Evolutionary conservation across 2,888 invertebrate species (phyloP).

Genomic region (Rutpela maculata): DNA sequence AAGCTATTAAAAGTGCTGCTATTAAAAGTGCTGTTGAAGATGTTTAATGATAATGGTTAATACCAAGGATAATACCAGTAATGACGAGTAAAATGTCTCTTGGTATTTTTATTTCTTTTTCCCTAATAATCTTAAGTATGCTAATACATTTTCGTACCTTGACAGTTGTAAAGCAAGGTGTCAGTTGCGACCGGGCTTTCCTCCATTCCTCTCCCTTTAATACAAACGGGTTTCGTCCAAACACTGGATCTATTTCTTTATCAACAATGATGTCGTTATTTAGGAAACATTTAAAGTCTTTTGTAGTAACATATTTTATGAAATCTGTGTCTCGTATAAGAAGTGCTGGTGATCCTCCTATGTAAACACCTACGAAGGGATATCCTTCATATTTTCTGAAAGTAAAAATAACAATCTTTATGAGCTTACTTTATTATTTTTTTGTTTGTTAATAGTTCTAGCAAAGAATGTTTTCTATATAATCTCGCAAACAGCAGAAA

Average conservation of each 20-base stretch:
- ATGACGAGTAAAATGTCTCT: too few relatives aligned
- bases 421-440: too few relatives aligned
- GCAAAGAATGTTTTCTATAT: too few relatives aligned
- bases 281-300: slow-evolving; percentile 69
- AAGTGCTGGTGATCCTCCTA: slow-evolving; percentile 64
- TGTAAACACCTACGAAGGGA: slow-evolving; percentile 69
- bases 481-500: too few relatives aligned
- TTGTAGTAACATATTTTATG: slow-evolving; percentile 66
- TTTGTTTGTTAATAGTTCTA: too few relatives aligned
- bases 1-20: too few relatives aligned
- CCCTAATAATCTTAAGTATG: neutral
- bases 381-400: slow-evolving; percentile 65
- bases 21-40: too few relatives aligned
- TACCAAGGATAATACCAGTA: too few relatives aligned
- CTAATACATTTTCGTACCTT: slow-evolving; percentile 67
- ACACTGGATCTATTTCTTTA: slow-evolving; percentile 73
- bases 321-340: slow-evolving; percentile 69
- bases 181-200: slow-evolving; percentile 73
- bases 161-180: slow-evolving; percentile 74
- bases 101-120: too few relatives aligned
- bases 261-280: slow-evolving; percentile 70
- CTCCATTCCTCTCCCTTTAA: slow-evolving; percentile 75
- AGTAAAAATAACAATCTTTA: slow-evolving; percentile 46
- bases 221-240: slow-evolving; percentile 74
- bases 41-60: too few relatives aligned